Conservation (phyloP, 2,888 invertebrate species). For the Mantis religiosa region DNA sequence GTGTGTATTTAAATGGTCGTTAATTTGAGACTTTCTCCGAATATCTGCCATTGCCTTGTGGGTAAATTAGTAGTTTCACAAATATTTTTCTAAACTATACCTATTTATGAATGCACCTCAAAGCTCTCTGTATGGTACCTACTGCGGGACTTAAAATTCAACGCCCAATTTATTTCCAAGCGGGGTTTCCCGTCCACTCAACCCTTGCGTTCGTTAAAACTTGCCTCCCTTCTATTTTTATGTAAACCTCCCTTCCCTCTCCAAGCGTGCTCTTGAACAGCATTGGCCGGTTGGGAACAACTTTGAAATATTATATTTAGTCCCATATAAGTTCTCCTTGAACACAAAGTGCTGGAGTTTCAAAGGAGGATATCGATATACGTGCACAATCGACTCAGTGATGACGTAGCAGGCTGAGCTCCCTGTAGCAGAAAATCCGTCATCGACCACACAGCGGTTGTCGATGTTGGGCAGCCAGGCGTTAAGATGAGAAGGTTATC, state of each 20-base stretch:
- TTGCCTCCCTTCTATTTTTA: background rate
- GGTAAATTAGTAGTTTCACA: background rate
- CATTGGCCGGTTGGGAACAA: background rate
- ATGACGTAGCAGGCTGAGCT: background rate
- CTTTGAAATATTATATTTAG: background rate
- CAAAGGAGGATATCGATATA: background rate
- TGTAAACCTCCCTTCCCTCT: background rate
- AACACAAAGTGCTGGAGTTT: background rate
- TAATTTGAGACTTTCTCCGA: background rate
- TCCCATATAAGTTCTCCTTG: background rate
- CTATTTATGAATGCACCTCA: background rate
- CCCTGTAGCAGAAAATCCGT: slow-evolving; percentile 9
- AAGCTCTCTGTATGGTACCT: background rate
- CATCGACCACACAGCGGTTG: background rate
- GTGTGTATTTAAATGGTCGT: background rate
- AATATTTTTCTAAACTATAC: background rate
- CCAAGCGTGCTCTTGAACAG: background rate
- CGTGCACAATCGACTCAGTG: background rate
- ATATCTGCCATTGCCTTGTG: background rate
- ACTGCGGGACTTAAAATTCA: background rate
- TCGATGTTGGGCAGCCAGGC: background rate
- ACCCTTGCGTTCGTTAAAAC: background rate
- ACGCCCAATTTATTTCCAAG: background rate
- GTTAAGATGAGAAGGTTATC: background rate
- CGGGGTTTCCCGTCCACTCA: background rate